These are phyloP conservation scores for Apis cerana DNA, from an alignment of 1,140 invertebrate species.

Conservation along the genomic window DNA sequence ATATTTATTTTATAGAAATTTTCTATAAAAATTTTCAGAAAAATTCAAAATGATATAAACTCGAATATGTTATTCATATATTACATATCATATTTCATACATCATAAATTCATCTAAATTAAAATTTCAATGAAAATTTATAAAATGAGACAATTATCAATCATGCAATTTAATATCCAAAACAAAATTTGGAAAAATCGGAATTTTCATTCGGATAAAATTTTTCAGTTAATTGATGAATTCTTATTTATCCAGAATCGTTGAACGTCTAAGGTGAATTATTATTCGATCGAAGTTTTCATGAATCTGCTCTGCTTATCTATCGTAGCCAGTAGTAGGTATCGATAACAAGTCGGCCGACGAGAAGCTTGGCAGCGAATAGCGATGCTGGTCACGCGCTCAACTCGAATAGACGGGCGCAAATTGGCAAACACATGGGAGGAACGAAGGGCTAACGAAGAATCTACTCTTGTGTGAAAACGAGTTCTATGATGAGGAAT, in stretches of 20 bases:
- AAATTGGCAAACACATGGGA: constrained; percentile 27
- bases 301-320: background rate
- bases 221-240: no score
- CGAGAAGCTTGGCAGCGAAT: background rate
- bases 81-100: background rate
- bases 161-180: no score
- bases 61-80: no score
- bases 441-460: constrained; percentile 33
- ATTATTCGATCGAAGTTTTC: background rate
- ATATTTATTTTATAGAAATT: no score
- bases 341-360: constrained; percentile 23
- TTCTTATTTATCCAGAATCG: no score
- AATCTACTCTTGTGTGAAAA: background rate
- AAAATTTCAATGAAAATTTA: no score
- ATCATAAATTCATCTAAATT: no score
- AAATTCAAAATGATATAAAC: no score
- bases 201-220: background rate
- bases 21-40: no score
- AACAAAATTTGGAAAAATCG: no score
- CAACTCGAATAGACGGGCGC: constrained; percentile 15
- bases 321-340: background rate
- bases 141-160: no score
- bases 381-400: constrained; percentile 33
- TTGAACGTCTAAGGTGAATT: background rate
- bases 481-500: background rate